phyloP scores from a whole-genome alignment of 2,888 invertebrate species.

The Trichogramma dendrolimi region DNA sequence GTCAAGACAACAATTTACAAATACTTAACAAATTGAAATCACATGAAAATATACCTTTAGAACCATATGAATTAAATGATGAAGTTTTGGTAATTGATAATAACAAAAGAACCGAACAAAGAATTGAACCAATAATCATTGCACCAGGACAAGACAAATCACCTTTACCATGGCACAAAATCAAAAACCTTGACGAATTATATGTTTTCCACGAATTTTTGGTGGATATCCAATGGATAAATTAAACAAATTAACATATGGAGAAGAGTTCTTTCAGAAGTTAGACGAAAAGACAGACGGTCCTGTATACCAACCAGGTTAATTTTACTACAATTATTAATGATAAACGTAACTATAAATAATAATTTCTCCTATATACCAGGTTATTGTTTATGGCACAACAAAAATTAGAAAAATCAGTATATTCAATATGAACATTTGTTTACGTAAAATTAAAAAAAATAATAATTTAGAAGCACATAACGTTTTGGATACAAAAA shows the following conservation, averaged over 20 bases:
- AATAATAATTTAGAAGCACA: no score
- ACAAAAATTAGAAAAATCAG: no score
- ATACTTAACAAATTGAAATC: neutral
- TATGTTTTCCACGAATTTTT: slow-evolving; percentile 35
- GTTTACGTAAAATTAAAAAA: no score
- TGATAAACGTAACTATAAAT: no score
- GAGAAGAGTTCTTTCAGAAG: slow-evolving; percentile 19
- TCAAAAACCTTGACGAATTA: slow-evolving; percentile 32
- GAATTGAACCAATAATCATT: slow-evolving; percentile 23
- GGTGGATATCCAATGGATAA: slow-evolving; percentile 15
- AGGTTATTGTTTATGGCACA: no score
- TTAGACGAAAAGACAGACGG: slow-evolving; percentile 13
- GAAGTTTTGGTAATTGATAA: slow-evolving; percentile 31
- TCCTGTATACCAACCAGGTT: slow-evolving; percentile 12
- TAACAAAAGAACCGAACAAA: slow-evolving; percentile 21
- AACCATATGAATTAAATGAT: slow-evolving; percentile 20
- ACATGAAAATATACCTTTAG: slow-evolving; percentile 19
- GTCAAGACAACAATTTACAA: neutral
- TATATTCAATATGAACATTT: no score
- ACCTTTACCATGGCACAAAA: slow-evolving; percentile 33
- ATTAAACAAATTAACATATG: slow-evolving; percentile 13
- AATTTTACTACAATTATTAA: slow-evolving; percentile 1
- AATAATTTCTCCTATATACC: no score
- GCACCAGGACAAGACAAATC: slow-evolving; percentile 35
- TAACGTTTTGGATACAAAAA: no score